Base-by-base conservation (phyloP, 2,888 invertebrate genomes). In the Crocallis elinguaria region DNA sequence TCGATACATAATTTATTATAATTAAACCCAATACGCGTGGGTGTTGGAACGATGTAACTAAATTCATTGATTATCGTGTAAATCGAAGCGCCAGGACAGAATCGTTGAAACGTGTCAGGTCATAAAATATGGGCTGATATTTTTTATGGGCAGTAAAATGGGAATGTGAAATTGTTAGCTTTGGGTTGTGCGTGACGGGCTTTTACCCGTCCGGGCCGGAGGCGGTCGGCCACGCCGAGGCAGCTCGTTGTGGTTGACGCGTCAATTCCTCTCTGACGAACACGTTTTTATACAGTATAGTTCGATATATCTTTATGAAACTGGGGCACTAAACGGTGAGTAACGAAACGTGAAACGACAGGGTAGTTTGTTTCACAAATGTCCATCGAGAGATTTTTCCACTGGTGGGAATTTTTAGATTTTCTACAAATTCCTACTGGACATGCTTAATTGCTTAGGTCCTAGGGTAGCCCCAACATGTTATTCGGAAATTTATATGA, bases 101-200 rank as follows among this genome's bases (percentile, higher is more conserved):
- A 74, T 66, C 66, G 60, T 62, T 67, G 67, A 71, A 72, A 77
- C 66, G 68, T 68, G 54, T 63, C 62, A 62, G 62, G 63, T 64
- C 70, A 73, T 78, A 81, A 82, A 83, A 82, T 75, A 75, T 73
- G 71, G 69, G 67, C 66, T 67, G 69, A 75, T 77, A 76, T 82
- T 81, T 76, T 84, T 85, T 81, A 84, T 75, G 74, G 72, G 63
- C 77, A 73, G 78, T 83, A 82, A 83, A 82, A 77, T 67, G 69
- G 66, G 74, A 72, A 72, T 74, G 74, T 69, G 69, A 70, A 74
- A 75, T 76, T 74, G 77, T 79, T 75, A 72, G 71, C 66, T 65
- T 67, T 57, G 56, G 49, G 63, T 54, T 42, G 49, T 19, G 57
- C 58, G 61, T 69, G 63, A 60, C 62, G 58, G 60, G 54, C 42